Conservation (phyloP, 1,140 invertebrate species). For the Trichoplusia ni region DNA sequence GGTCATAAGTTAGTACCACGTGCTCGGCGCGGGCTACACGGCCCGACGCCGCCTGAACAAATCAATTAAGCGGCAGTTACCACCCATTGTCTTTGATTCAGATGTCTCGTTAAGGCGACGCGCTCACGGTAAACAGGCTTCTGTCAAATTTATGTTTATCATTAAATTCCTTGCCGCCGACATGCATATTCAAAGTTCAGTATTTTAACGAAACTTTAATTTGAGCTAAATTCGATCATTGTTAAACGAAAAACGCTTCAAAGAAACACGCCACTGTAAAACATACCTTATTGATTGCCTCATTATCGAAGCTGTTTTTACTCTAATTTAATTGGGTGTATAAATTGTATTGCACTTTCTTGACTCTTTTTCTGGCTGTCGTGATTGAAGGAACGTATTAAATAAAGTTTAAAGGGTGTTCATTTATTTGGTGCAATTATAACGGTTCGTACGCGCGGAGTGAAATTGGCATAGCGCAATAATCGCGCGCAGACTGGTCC, state of each 20-base stretch:
- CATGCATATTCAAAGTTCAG: slow-evolving; percentile 42
- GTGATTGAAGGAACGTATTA: slow-evolving; percentile 47
- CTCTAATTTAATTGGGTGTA: slow-evolving; percentile 66
- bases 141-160: slow-evolving; percentile 64
- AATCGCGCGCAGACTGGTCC: slow-evolving; percentile 45
- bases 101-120: slow-evolving; percentile 63
- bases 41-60: slow-evolving; percentile 41
- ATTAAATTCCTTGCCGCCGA: slow-evolving; percentile 49
- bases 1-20: slow-evolving; percentile 10
- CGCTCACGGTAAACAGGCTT: slow-evolving; percentile 50
- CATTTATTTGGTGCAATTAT: slow-evolving; percentile 60
- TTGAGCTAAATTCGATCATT: slow-evolving; percentile 55
- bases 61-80: slow-evolving; percentile 60
- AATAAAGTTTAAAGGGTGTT: slow-evolving; percentile 53
- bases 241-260: slow-evolving; percentile 48
- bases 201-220: slow-evolving; percentile 68
- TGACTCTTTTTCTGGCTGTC: slow-evolving; percentile 44
- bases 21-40: neutral
- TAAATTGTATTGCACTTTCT: slow-evolving; percentile 61
- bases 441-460: slow-evolving; percentile 45
- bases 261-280: slow-evolving; percentile 38
- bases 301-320: slow-evolving; percentile 49
- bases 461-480: slow-evolving; percentile 58
- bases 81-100: slow-evolving; percentile 71
- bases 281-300: slow-evolving; percentile 53